A percentile compares a stretch with the other conserved stretches of the same genome.
Conservation (phyloP, 2,888 invertebrate genomes). For the Euplagia quadripunctaria region DNA sequence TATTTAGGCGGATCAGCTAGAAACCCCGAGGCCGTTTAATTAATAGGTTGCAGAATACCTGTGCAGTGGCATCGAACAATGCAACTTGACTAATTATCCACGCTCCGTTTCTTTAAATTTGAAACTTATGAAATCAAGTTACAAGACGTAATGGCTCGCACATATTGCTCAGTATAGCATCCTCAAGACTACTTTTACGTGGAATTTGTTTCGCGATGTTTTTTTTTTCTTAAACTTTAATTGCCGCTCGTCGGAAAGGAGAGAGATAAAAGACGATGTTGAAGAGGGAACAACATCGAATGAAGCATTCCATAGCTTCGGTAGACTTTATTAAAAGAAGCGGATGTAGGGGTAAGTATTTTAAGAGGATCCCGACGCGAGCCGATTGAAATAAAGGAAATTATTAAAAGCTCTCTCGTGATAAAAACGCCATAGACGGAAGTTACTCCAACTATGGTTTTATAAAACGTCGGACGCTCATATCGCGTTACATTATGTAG, state of each 20-base stretch:
- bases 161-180: constrained; percentile 51
- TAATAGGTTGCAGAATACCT: constrained; percentile 82
- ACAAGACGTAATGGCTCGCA: constrained; percentile 68
- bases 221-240: constrained; percentile 80
- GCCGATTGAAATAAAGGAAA: constrained; percentile 86
- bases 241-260: constrained; percentile 76
- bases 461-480: constrained; percentile 64
- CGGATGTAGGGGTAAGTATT: constrained; percentile 87
- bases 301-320: constrained; percentile 81
- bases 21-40: constrained; percentile 70
- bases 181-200: constrained; percentile 72
- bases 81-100: constrained; percentile 79
- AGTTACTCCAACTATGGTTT: constrained; percentile 73
- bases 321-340: constrained; percentile 85
- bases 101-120: constrained; percentile 84
- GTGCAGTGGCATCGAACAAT: constrained; percentile 82
- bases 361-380: constrained; percentile 84
- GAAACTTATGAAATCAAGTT: constrained; percentile 82
- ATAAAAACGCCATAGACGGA: constrained; percentile 79
- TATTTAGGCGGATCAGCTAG: constrained; percentile 79
- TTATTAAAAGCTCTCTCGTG: constrained; percentile 82
- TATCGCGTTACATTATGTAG: constrained; percentile 74
- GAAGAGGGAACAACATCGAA: constrained; percentile 75
- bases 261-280: constrained; percentile 79
- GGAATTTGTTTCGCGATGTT: constrained; percentile 76